Evolutionary conservation across 2,797 vertebrate species (phyloP).

Genomic region (Scolopax bukidnonensis): DNA sequence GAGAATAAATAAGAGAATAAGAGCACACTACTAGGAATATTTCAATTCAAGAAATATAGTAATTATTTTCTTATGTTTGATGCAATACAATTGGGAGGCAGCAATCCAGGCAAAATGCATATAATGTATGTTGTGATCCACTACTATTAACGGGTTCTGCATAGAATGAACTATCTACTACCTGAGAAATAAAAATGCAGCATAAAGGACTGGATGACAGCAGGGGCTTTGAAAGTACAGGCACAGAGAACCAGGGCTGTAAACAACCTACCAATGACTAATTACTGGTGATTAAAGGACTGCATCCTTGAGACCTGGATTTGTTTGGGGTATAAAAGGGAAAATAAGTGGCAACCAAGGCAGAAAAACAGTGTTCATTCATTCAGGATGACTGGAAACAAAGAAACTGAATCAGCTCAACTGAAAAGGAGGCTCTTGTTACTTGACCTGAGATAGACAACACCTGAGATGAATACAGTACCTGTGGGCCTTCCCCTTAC

Average conservation of each 20-base stretch:
- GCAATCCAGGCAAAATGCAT: neutral
- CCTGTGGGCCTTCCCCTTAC: neutral
- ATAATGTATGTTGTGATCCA: neutral
- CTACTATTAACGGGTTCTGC: neutral
- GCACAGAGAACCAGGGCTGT: neutral
- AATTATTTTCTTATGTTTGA: neutral
- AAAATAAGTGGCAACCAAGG: neutral
- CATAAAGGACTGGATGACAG: neutral
- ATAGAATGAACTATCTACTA: neutral
- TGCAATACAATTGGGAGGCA: neutral
- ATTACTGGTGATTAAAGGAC: neutral
- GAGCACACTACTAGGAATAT: neutral
- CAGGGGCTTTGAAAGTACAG: neutral
- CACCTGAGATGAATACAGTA: neutral
- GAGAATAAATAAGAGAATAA: neutral
- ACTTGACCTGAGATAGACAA: fast-evolving
- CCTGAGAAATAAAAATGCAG: neutral
- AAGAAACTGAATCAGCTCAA: neutral
- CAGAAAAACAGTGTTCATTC: neutral
- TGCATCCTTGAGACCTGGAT: neutral
- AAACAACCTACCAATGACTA: neutral
- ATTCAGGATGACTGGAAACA: neutral
- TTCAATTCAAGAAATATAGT: neutral
- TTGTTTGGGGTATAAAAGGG: neutral
- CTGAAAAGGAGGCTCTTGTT: neutral